Percentiles rank a stretch among this genome's conserved stretches.
phyloP scores from a whole-genome alignment of 2,113 vertebrate species.

The Alaudala cheleensis region DNA sequence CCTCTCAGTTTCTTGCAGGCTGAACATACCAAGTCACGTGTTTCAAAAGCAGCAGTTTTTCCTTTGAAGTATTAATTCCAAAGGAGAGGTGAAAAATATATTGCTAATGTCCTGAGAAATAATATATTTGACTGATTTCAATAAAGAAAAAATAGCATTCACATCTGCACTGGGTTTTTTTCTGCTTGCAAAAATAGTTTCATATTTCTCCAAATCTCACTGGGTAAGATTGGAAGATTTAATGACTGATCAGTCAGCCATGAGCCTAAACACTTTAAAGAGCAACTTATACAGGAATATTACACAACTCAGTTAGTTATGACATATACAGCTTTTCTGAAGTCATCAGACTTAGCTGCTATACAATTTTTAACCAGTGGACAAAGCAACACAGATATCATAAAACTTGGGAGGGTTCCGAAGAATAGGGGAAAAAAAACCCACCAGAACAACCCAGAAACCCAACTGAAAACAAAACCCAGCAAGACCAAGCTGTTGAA shows the following conservation, averaged over 20 bases:
- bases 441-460: not conserved
- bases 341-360: not conserved
- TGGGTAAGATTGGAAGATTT: not conserved
- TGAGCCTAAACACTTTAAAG: not conserved
- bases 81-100: not conserved
- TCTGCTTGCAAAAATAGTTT: not conserved
- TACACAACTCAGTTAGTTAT: not conserved
- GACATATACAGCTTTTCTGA: not conserved
- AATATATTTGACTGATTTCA: not conserved
- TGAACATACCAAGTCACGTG: not conserved
- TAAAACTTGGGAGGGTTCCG: not conserved
- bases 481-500: not conserved
- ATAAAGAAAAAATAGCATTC: not conserved
- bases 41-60: not conserved
- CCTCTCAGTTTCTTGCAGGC: not conserved
- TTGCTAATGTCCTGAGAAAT: not conserved
- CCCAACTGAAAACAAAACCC: not conserved
- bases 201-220: not conserved
- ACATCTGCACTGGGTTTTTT: not conserved
- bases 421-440: accelerated
- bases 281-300: not conserved
- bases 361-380: not conserved
- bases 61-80: not conserved
- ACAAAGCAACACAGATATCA: not conserved
- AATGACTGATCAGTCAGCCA: not conserved